Conservation (phyloP, 2,888 invertebrate species). For the Cryptophagus acutangulus region DNA sequence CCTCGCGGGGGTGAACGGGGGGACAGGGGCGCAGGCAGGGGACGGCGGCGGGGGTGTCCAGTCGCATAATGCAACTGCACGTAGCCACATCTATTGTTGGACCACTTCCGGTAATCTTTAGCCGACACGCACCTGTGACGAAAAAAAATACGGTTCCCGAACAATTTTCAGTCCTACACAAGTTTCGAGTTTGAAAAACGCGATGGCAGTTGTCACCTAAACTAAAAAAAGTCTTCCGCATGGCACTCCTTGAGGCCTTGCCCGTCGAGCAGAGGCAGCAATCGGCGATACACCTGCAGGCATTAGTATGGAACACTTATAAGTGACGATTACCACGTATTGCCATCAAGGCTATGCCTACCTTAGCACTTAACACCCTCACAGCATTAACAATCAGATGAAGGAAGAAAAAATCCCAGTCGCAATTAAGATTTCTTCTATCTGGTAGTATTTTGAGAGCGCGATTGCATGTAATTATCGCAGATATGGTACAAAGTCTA, state of each 20-base stretch:
- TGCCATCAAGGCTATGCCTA: slow-evolving; percentile 19
- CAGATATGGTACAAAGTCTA: slow-evolving; percentile 4
- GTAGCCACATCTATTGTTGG: too few relatives aligned
- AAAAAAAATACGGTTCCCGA: too few relatives aligned
- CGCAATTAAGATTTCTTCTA: too few relatives aligned
- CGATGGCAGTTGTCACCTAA: slow-evolving; percentile 16
- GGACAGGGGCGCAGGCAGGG: too few relatives aligned
- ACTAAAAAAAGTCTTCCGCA: slow-evolving; percentile 15
- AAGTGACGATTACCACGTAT: slow-evolving; percentile 19
- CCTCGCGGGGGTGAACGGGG: too few relatives aligned
- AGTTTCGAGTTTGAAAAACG: slow-evolving; percentile 9
- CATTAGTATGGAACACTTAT: slow-evolving; percentile 21
- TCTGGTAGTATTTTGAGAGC: too few relatives aligned
- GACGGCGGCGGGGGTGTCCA: too few relatives aligned
- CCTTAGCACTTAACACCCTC: slow-evolving; percentile 18
- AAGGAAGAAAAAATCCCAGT: too few relatives aligned
- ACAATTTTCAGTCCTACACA: too few relatives aligned
- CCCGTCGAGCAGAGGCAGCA: slow-evolving; percentile 14
- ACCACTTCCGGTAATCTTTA: too few relatives aligned
- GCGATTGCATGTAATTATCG: slow-evolving; percentile 10
- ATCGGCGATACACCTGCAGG: slow-evolving; percentile 12
- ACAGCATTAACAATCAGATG: slow-evolving; percentile 18
- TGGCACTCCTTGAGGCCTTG: slow-evolving; percentile 17
- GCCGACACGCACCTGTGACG: too few relatives aligned
- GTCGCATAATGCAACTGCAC: too few relatives aligned